Conservation (phyloP, 2,113 vertebrate species). For the Alethe castanea region DNA sequence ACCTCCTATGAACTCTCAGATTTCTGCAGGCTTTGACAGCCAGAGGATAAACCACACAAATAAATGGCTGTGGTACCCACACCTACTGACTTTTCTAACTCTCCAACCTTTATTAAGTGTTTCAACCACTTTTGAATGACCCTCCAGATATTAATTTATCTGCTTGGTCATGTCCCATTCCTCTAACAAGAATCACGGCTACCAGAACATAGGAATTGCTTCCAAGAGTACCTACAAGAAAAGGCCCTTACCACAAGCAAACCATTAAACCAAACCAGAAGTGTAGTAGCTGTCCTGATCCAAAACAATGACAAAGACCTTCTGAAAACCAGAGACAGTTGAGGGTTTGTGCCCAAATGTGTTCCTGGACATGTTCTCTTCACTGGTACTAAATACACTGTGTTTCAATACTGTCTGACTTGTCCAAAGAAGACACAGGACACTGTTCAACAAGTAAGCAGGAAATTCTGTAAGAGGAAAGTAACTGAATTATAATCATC, state of each 20-base stretch:
- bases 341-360: neutral
- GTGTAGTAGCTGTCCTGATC: neutral
- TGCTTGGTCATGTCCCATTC: neutral
- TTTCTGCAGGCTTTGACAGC: neutral
- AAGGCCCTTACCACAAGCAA: neutral
- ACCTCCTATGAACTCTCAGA: neutral
- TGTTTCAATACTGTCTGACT: neutral
- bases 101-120: neutral
- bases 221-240: neutral
- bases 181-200: neutral
- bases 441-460: neutral
- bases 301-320: neutral
- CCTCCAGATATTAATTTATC: neutral
- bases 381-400: fast-evolving
- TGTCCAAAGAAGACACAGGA: neutral
- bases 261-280: neutral
- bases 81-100: neutral
- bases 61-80: neutral
- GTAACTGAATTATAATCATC: neutral
- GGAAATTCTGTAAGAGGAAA: neutral
- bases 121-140: neutral
- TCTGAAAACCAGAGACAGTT: neutral
- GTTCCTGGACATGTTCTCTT: neutral
- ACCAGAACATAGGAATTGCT: neutral
- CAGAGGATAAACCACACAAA: neutral